Base-by-base conservation (phyloP, 2,797 vertebrate genomes). In the Simalia tracyae region DNA sequence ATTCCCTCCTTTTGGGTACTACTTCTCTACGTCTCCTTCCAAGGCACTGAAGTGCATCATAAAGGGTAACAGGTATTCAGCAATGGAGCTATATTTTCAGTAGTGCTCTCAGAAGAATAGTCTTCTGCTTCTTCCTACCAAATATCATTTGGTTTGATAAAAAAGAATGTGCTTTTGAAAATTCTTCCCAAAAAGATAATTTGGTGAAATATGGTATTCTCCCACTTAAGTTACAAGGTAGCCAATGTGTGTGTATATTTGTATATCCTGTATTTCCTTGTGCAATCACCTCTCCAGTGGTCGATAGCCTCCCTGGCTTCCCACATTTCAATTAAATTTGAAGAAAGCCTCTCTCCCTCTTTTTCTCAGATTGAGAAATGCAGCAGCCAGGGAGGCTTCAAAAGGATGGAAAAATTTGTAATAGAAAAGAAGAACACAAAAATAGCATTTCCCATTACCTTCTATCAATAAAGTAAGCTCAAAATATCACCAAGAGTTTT, bases 1-100 rank as follows among this genome's bases (percentile, higher is more conserved):
- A 66, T 46, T 56, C 28, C 68, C 81, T 61, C 86, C 94, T 91
- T 94, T 93, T 85, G 54, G 42, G 88, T 84, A 63, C 57, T 42
- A 28, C 8, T 93, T 85, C 28, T 57, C 59, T n/a, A 91, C 94
- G 68, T 50, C 86, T 93, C 92, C 24, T 28, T 2, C 2, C 61
- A 84, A 90, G 15, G 2, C 85, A 72, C 26, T 28, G 28, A 15
- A 91, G 68, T 31, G 86, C 87, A 93, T 89, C 90, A 76, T 1
- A 0, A 92, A 93, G 88, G 57, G 57, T 17, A 93, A 76, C 46
- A 87, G 7, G 1, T 86, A 89, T 91, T 93, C 91, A 66, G 88
- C 68, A 9, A 72, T 87, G 2, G 31, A 59, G 89, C 5, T 0
- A 12, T 88, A 76, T 91, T 94, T 92, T 87, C 10, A 59, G 85